Base-by-base conservation (phyloP, 2,888 invertebrate genomes). In the Mesoligia furuncula region DNA sequence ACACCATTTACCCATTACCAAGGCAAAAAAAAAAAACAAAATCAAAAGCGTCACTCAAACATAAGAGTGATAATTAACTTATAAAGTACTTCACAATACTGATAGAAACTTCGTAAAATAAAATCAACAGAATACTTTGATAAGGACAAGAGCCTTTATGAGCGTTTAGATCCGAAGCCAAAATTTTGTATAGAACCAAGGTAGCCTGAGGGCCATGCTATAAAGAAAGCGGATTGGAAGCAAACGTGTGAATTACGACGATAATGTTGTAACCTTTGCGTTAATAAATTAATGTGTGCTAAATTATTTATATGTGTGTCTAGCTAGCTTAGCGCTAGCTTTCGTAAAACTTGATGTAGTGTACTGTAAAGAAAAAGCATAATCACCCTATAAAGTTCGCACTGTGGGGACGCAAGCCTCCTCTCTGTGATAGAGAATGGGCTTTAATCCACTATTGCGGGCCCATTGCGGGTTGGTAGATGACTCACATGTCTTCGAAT, bases 51-150 rank as follows among this genome's bases (percentile, higher is more conserved):
- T 74, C 45, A 62, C 61, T 78, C 65, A 48, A 39, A 71, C 65
- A 65, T 62, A 81, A 85, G 71, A 75, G 72, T 79, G 75, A 84
- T 84, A 74, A 80, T 84, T 78, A 83, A 73, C 81, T 86, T 83
- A 62, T 6, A 73, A 76, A 86, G 48, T 75, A 70, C 75, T 84
- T 73, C 65, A 39, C 59, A 77, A 81, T 67, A 73, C 54, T 71
- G 78, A 79, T 74, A 64, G 72, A 73, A 79, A 87, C 77, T 71
- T 77, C 67, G 31, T 71, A 89, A 83, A 85, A 88, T 75, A 79
- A 85, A 78, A 76, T 65, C 65, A 82, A 80, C 85, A 84, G 87
- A 85, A 80, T 66, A 77, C 68, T 80, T 80, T 62, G 72, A 39
- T 83, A 79, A 75, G 68, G 73, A 75, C 79, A 79, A 82, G 73